Evolutionary conservation across 1,140 invertebrate genomes (phyloP).

Genomic region (Trichoplusia ni): DNA sequence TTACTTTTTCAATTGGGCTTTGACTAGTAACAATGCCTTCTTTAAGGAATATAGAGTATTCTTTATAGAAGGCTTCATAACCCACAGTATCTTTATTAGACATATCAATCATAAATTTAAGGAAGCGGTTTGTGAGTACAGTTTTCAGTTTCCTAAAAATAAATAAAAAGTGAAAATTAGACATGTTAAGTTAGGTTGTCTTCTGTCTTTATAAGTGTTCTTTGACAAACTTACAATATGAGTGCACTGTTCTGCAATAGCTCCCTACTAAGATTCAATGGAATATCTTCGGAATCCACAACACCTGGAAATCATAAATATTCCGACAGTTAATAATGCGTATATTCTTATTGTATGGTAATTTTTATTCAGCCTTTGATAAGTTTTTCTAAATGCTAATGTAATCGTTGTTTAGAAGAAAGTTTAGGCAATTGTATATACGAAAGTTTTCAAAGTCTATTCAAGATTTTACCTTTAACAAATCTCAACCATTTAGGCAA

Average conservation of each 20-base stretch:
- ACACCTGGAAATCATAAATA: slow-evolving; percentile 86
- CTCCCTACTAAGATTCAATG: slow-evolving; percentile 97
- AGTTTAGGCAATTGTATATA: too few species aligned
- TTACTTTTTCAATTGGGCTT: slow-evolving; percentile 91
- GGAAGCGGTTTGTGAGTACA: slow-evolving; percentile 91
- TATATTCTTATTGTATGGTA: too few species aligned
- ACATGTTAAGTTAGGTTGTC: background rate
- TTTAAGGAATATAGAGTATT: slow-evolving; percentile 96
- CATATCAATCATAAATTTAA: slow-evolving; percentile 94
- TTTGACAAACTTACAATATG: slow-evolving; percentile 86
- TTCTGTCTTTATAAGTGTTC: too few species aligned
- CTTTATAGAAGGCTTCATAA: slow-evolving; percentile 94
- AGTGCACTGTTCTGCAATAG: slow-evolving; percentile 96
- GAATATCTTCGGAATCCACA: slow-evolving; percentile 99
- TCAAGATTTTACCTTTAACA: slow-evolving; percentile 88
- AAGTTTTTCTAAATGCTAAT: too few species aligned
- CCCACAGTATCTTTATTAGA: slow-evolving; percentile 91
- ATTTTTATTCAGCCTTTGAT: too few species aligned
- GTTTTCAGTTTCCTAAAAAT: slow-evolving; percentile 90
- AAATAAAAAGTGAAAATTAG: background rate
- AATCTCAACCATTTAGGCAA: slow-evolving; percentile 97
- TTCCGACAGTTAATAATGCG: background rate
- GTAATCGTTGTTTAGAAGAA: too few species aligned
- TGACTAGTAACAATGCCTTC: slow-evolving; percentile 95
- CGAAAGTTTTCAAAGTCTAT: too few species aligned